Conservation (phyloP, 2,113 vertebrate species). For the Marmota monax region DNA sequence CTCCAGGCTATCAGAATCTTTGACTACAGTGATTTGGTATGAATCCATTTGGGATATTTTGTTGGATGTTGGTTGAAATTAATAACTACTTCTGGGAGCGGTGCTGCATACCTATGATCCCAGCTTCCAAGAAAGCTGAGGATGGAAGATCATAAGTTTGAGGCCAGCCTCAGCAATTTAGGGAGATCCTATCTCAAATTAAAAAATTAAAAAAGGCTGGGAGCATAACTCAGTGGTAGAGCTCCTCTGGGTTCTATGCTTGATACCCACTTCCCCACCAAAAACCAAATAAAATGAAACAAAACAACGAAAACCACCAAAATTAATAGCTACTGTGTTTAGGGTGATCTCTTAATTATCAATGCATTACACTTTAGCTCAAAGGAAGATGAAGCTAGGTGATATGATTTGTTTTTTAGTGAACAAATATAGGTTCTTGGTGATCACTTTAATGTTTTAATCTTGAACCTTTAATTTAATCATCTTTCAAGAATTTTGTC, state of each 20-base stretch:
- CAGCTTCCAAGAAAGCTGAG: too few species aligned
- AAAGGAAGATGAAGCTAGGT: not conserved
- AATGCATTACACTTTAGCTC: not conserved
- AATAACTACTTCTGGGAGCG: not conserved
- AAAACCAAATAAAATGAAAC: not conserved
- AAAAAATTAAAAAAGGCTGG: too few species aligned
- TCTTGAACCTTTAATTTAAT: not conserved
- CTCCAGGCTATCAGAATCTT: not conserved
- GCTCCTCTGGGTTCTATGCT: too few species aligned
- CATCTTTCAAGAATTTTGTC: slow-evolving; percentile 21
- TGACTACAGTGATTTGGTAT: not conserved
- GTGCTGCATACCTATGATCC: not conserved
- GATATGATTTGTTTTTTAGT: not conserved
- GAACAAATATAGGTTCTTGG: not conserved
- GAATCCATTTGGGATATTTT: not conserved
- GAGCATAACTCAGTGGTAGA: too few species aligned
- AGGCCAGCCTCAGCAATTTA: too few species aligned
- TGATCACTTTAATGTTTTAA: not conserved
- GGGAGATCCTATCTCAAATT: too few species aligned
- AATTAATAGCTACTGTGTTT: not conserved
- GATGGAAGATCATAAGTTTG: too few species aligned
- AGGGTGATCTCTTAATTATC: not conserved
- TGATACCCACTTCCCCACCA: not conserved
- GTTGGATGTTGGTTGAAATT: not conserved
- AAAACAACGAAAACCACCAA: not conserved